Percentiles rank a stretch among this genome's conserved stretches.
These are phyloP conservation scores for Eledona agricola DNA, from an alignment of 2,888 invertebrate species.

Conservation along the genomic window DNA sequence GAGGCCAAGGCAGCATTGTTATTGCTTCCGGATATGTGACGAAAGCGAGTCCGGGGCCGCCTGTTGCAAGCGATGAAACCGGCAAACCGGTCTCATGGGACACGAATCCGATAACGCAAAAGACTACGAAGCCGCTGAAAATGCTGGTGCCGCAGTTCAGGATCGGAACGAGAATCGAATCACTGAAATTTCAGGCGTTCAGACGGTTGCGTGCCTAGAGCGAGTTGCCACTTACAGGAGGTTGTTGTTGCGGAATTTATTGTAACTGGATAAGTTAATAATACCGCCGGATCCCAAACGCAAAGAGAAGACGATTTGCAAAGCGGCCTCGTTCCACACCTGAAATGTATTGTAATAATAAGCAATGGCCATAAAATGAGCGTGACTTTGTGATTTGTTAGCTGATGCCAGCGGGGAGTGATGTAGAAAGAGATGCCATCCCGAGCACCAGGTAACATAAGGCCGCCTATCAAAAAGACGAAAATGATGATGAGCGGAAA, in stretches of 20 bases:
- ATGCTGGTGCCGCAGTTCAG: constrained; percentile 80
- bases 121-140: constrained; percentile 82
- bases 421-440: constrained; percentile 81
- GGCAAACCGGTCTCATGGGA: constrained; percentile 76
- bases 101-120: constrained; percentile 80
- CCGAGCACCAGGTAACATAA: constrained; percentile 82
- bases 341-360: constrained; percentile 52
- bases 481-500: constrained; percentile 82
- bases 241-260: constrained; percentile 78
- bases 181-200: constrained; percentile 49
- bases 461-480: constrained; percentile 76
- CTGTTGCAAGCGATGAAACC: constrained; percentile 79
- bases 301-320: constrained; percentile 92
- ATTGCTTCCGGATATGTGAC: constrained; percentile 83
- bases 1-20: constrained; percentile 76
- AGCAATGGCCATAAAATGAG: too few relatives aligned
- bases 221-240: constrained; percentile 63
- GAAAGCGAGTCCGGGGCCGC: constrained; percentile 81
- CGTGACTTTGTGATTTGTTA: constrained; percentile 73
- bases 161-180: constrained; percentile 75
- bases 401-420: constrained; percentile 79
- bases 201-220: neutral
- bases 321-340: constrained; percentile 93
- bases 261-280: constrained; percentile 86
- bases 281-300: constrained; percentile 90